Conservation (phyloP, 2,888 invertebrate species). For the Azorinus chamasolen region DNA sequence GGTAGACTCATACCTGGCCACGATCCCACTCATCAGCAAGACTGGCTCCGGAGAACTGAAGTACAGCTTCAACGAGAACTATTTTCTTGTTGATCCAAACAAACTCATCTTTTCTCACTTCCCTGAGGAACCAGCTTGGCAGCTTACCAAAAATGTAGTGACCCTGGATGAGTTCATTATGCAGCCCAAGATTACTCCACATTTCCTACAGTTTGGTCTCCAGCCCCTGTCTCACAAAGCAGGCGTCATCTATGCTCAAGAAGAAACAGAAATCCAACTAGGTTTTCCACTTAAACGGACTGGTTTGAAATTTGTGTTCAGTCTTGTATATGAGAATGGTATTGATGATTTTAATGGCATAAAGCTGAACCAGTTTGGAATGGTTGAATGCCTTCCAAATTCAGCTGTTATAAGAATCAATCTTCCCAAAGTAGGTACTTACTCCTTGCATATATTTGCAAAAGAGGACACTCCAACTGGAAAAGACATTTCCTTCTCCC, state of each 20-base stretch:
- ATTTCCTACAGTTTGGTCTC: conserved; percentile 69
- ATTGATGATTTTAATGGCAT: conserved; percentile 64
- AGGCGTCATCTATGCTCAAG: conserved; percentile 58
- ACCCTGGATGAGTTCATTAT: conserved; percentile 66
- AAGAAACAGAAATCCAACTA: conserved; percentile 67
- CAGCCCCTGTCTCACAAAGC: conserved; percentile 67
- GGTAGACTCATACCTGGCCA: conserved; percentile 66
- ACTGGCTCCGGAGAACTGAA: conserved; percentile 62
- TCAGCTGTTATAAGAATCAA: conserved; percentile 62
- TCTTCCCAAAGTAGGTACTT: conserved; percentile 65
- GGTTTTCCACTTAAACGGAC: conserved; percentile 63
- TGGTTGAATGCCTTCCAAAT: conserved; percentile 67
- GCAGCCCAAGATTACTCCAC: conserved; percentile 71
- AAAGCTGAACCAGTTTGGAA: conserved; percentile 67
- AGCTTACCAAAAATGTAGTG: conserved; percentile 58
- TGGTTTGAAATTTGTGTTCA: conserved; percentile 68
- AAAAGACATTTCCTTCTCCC: conserved; percentile 69
- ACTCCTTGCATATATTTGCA: conserved; percentile 66
- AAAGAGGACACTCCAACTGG: conserved; percentile 70
- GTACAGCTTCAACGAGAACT: conserved; percentile 70
- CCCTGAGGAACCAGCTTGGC: conserved; percentile 68
- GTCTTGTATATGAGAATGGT: conserved; percentile 52
- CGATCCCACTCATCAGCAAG: conserved; percentile 60
- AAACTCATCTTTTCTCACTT: conserved; percentile 72
- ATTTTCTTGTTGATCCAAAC: conserved; percentile 68